A percentile compares a stretch with the other conserved stretches of the same genome.
Evolutionary conservation across 2,797 vertebrate genomes (phyloP).

Genomic region (Sylvilagus floridanus): DNA sequence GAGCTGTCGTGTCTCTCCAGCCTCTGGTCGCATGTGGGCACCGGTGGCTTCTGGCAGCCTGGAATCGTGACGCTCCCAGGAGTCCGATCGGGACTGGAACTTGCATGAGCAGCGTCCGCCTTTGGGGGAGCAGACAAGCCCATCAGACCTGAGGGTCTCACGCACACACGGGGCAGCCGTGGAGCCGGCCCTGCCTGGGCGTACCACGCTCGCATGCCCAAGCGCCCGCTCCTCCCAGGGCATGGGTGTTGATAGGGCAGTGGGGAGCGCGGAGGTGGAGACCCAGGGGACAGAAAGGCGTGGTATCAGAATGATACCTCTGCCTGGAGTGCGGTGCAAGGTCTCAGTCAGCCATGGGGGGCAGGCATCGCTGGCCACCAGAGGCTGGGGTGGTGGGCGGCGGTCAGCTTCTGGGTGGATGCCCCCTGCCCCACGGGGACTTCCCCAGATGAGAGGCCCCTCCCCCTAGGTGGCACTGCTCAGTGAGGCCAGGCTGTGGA

Average conservation of each 20-base stretch:
- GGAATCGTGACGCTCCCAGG: not conserved
- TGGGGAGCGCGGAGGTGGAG: accelerated
- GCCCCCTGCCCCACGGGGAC: not conserved
- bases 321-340: accelerated
- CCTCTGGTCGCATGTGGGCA: accelerated
- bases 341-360: not conserved
- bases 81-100: not conserved
- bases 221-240: too few species aligned
- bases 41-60: not conserved
- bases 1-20: not conserved
- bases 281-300: accelerated
- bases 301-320: accelerated
- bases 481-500: not conserved
- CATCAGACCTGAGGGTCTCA: accelerated
- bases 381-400: accelerated
- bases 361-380: too few species aligned
- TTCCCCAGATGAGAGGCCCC: not conserved
- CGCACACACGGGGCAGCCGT: too few species aligned
- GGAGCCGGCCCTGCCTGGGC: accelerated
- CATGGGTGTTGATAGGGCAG: too few species aligned
- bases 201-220: not conserved
- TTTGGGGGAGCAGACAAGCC: not conserved
- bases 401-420: not conserved
- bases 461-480: accelerated
- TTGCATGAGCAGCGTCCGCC: too few species aligned